Evolutionary conservation across 2,797 vertebrate genomes (phyloP).

Genomic region (Lophius americanus): DNA sequence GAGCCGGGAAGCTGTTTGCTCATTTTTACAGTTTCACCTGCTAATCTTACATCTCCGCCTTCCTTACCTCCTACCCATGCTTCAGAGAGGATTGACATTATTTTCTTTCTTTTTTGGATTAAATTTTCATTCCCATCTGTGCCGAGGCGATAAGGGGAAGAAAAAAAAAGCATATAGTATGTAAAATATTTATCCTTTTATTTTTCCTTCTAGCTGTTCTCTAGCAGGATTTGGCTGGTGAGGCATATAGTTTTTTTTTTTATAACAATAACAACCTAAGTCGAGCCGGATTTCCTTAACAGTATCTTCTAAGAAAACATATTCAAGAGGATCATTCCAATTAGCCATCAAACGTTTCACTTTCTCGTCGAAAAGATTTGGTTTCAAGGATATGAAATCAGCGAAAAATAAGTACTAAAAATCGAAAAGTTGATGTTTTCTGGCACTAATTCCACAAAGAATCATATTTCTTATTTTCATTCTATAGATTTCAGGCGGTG

Average conservation of each 20-base stretch:
- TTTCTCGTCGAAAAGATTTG: not conserved
- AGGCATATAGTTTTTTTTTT: conserved; percentile 30
- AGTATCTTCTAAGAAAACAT: conserved; percentile 14
- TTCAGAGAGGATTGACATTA: conserved; percentile 70
- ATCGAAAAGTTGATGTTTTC: too few relatives aligned
- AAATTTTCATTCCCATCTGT: conserved; percentile 77
- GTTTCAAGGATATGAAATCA: not conserved
- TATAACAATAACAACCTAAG: conserved; percentile 24
- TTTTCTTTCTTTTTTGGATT: conserved; percentile 67
- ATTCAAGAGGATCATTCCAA: conserved; percentile 13
- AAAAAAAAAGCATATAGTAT: conserved; percentile 48
- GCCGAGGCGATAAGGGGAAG: conserved; percentile 69
- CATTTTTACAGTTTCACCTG: conserved; percentile 48
- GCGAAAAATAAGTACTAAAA: not conserved
- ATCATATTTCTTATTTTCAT: too few relatives aligned
- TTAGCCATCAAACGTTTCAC: conserved; percentile 13
- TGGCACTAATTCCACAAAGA: too few relatives aligned
- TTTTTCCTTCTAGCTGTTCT: conserved; percentile 62
- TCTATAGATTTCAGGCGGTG: too few relatives aligned
- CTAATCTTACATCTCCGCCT: conserved; percentile 51
- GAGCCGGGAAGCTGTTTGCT: conserved; percentile 47
- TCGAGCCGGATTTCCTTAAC: conserved; percentile 21
- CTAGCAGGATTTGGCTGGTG: conserved; percentile 57
- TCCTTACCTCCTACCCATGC: conserved; percentile 41
- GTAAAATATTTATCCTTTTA: conserved; percentile 72